These are phyloP conservation scores for Oeneis ivallda DNA, from an alignment of 2,888 invertebrate species.

Conservation along the genomic window DNA sequence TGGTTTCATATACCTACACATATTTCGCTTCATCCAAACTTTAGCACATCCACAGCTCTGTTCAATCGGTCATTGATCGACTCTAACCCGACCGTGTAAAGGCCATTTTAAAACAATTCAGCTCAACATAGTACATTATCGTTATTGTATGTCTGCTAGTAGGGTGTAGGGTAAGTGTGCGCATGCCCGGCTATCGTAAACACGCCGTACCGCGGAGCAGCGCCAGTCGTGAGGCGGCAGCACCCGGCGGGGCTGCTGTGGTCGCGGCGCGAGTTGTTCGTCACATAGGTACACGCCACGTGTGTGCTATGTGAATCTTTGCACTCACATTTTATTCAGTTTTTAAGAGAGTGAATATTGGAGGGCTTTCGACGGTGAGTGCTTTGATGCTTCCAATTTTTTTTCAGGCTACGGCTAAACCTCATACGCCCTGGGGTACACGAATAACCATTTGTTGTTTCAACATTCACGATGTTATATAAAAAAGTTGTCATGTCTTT, in stretches of 20 bases:
- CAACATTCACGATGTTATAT: conserved; percentile 40
- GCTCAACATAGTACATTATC: conserved; percentile 1
- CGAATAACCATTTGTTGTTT: conserved; percentile 47
- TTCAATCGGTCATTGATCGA: conserved; percentile 16
- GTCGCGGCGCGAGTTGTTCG: conserved; percentile 33
- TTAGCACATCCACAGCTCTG: conserved; percentile 4
- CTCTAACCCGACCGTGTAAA: conserved; percentile 28
- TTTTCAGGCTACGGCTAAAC: conserved; percentile 7
- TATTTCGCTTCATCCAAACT: conserved; percentile 20
- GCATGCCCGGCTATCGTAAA: conserved; percentile 71
- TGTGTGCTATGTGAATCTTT: conserved; percentile 60
- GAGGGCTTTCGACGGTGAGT: conserved; percentile 40
- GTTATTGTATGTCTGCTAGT: neutral
- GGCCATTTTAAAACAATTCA: conserved; percentile 34
- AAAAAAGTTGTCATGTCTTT: conserved; percentile 34
- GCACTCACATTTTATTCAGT: conserved; percentile 39
- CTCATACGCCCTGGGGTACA: conserved; percentile 39
- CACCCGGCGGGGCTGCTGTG: conserved; percentile 45
- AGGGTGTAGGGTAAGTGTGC: conserved; percentile 56
- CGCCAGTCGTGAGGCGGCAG: conserved; percentile 59
- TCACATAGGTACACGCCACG: conserved; percentile 47
- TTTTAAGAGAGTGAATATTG: conserved; percentile 47
- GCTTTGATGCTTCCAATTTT: conserved; percentile 10
- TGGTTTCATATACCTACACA: no score
- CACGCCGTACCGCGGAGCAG: conserved; percentile 54